These are phyloP conservation scores for Bradypodion ventrale DNA, from an alignment of 2,797 vertebrate genomes.

Conservation along the genomic window DNA sequence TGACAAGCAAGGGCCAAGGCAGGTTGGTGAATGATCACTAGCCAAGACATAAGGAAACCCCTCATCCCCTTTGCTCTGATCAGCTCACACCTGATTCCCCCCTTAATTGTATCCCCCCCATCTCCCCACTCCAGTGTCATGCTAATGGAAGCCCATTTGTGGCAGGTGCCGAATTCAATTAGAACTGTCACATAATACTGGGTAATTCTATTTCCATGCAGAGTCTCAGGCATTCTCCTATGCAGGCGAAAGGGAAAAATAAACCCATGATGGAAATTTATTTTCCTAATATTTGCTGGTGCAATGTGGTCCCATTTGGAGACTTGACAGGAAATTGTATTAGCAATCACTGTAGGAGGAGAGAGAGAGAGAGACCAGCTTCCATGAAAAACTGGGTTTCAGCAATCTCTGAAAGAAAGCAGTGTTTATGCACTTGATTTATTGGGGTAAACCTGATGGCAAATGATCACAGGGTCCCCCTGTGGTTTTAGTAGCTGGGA, in stretches of 20 bases:
- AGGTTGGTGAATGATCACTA: not conserved
- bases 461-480: not conserved
- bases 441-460: not conserved
- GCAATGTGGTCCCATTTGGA: constrained; percentile 14
- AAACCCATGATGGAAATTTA: not conserved
- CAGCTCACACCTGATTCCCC: constrained; percentile 60
- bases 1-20: constrained; percentile 13
- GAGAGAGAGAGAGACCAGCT: not conserved
- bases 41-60: not conserved
- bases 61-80: not conserved
- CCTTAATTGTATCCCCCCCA: constrained; percentile 73
- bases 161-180: constrained; percentile 79
- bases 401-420: not conserved
- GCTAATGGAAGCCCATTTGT: constrained; percentile 70
- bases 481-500: not conserved
- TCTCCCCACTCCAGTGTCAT: constrained; percentile 71
- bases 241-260: not conserved
- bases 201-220: constrained; percentile 39
- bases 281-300: constrained; percentile 21
- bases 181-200: constrained; percentile 52
- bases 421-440: not conserved
- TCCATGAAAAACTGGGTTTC: not conserved
- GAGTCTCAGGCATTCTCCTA: constrained; percentile 7
- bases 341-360: not conserved
- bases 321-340: constrained; percentile 18